Base-by-base conservation (phyloP, 2,797 vertebrate genomes). In the Tapirus indicus region DNA sequence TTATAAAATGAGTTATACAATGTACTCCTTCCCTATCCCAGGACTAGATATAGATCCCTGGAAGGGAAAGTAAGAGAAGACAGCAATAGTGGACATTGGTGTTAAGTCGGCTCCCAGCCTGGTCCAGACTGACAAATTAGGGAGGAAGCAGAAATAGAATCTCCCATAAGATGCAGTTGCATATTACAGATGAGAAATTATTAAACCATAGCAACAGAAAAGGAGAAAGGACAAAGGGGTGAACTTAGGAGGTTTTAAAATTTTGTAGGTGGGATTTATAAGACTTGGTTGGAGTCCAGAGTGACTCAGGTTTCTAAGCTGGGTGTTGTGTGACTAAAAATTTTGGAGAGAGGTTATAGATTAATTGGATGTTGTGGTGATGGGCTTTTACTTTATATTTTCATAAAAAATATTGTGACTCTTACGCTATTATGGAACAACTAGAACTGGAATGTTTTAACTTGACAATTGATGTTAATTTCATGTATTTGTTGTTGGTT, bases 1-100 rank as follows among this genome's bases (percentile, higher is more conserved):
- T 95, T 85, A 44, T 68, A 88, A 88, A 94, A 80, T 44, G 56
- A 91, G 64, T 77, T 85, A 56, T 47, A 78, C 77, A 64, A 82
- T n/a, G 49, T 72, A 66, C 58, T 86, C 56, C 49, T 89, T 92
- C 52, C 18, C 32, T 96, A 27, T 35, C 23, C 38, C 68, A 94
- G 58, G 56, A 85, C 69, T 89, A 88, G 68, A 92, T 54, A 60
- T 38, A 88, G 52, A 93, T 49, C 49, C 44, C 35, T 75, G 44
- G 72, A 94, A 69, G 35, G 32, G 21, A 89, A 80, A 56, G 20
- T 9, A 20, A 74, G 62, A 91, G 13, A 64, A 83, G 23, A 85
- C 18, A 83, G 32, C 16, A 58, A 62, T 13, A n/a, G 32, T 35
- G 68, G 87, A 91, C 0, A 27, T 17, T 64, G 64, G 29, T 54